Base-by-base conservation (phyloP, 2,113 vertebrate genomes). In the Australoheros scitulus region DNA sequence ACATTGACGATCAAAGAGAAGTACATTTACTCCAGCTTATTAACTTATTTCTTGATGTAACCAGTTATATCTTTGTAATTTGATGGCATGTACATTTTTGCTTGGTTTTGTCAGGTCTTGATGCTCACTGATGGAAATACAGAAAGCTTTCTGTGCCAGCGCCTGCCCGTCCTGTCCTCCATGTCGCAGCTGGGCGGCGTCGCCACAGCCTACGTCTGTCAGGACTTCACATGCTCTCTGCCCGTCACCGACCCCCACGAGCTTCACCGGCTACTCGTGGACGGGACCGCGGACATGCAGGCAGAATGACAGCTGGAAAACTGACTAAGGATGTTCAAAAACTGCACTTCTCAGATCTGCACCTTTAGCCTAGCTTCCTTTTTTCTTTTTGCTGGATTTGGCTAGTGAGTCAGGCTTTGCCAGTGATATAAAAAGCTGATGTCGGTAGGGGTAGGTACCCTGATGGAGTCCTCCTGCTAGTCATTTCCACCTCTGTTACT, bases 161-260 rank as follows among this genome's bases (percentile, higher is more conserved):
- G 96, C 60, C 94, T 97, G 87, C 97, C 97, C 14, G 93, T 94
- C 83, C 96, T 99, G 3, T 93, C 91, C 1, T 96, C 96, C 61
- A 93, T 99, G 93, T 84, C 92, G 47, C 95, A 94, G 81, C 96
- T 95, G 0, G 95, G 94, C 1, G 95, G 92, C 24, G 81, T 78
- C 2, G 97, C 97, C 89, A 97, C 97, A 0, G 97, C 97, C 26
- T 97, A 97, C 0, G 56, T 98, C 78, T 99, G 96, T 93, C 96
- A 97, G 94, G 96, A 97, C 92, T 97, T 97, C 18, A 55, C 95
- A 59, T 99, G 97, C 74, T 96, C 97, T 0, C 93, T 97, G 82
- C 98, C 98, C 0, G 80, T 98, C 93, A 97, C 96, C 0, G 96
- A 97, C 7, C 93, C 96, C 17, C 93, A 94, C 64, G 97, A 98